Base-by-base conservation (phyloP, 2,113 vertebrate species). In the Numida meleagris region DNA sequence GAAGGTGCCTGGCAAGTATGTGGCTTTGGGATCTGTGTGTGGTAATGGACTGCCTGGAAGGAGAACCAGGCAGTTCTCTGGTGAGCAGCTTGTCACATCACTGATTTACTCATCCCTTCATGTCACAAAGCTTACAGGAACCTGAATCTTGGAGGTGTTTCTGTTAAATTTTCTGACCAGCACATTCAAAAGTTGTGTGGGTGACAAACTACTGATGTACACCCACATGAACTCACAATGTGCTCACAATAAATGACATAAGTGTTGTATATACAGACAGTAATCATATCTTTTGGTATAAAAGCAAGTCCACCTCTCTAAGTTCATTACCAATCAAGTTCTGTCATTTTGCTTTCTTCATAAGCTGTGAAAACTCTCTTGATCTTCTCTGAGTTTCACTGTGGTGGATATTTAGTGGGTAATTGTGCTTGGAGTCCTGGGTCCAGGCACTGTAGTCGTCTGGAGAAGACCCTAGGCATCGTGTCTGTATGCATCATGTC, bases 161-260 rank as follows among this genome's bases (percentile, higher is more conserved):
- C 70, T 88, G 46, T 84, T 61, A 88, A 59, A 61, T 86, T 81
- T 93, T 92, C 73, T 93, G 92, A 81, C 95, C 94, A 93, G 80
- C 86, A 86, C 57, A 62, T 84, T 88, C 62, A 76, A 86, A 92
- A 81, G 81, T 12, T 16, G 12, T 36, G 90, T 94, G 76, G 82
- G 86, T 92, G 86, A 86, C 51, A 88, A 95, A 90, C 74, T 86
- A 83, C 68, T 88, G 92, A 86, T 2, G 6, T 93, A 93, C 83
- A 84, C 92, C 88, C 90, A 81, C 90, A 86, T 76, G 81, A 91
- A 88, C 76, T 88, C 82, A 34, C 40, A 55, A 31, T 88, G 83
- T 61, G 70, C 82, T 77, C 80, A 81, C 90, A 93, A 72, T 82
- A 86, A 90, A 63, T 93, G 80, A 92, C 12, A 7, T 50, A 76